Conservation (phyloP, 1,140 invertebrate genomes). For the Reticulitermes speratus region DNA sequence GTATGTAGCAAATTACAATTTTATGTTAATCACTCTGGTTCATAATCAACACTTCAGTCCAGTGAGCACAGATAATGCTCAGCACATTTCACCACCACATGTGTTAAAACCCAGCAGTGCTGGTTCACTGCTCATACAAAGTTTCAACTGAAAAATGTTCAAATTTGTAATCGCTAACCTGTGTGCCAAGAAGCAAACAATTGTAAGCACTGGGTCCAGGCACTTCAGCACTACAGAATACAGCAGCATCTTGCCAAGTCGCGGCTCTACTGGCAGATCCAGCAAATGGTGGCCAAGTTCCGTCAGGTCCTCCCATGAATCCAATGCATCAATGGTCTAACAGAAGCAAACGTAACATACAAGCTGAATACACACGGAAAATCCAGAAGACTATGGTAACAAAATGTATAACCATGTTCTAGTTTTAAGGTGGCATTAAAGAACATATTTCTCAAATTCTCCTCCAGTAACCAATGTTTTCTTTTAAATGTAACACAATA, state of each 20-base stretch:
- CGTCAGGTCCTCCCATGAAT: slow-evolving; percentile 80
- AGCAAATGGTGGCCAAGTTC: slow-evolving; percentile 79
- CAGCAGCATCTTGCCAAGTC: slow-evolving; percentile 88
- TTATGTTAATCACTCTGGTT: too few species aligned
- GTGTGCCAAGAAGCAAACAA: slow-evolving; percentile 82
- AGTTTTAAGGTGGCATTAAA: neutral
- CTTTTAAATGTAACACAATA: too few species aligned
- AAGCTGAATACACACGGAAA: neutral
- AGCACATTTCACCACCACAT: too few species aligned
- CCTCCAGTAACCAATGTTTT: too few species aligned
- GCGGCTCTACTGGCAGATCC: slow-evolving; percentile 88
- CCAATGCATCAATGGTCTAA: slow-evolving; percentile 78
- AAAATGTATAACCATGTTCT: neutral
- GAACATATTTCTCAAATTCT: neutral
- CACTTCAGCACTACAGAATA: slow-evolving; percentile 91
- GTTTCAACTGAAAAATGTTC: too few species aligned
- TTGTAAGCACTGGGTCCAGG: slow-evolving; percentile 90
- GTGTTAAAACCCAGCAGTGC: too few species aligned
- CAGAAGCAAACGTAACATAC: neutral
- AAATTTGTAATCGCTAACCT: slow-evolving; percentile 52
- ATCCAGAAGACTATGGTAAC: neutral
- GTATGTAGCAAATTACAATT: too few species aligned
- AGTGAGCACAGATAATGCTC: too few species aligned
- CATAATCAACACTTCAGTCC: too few species aligned
- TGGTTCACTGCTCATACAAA: too few species aligned